Evolutionary conservation across 2,797 vertebrate species (phyloP).

Genomic region (Pseudomugil gertrudae): DNA sequence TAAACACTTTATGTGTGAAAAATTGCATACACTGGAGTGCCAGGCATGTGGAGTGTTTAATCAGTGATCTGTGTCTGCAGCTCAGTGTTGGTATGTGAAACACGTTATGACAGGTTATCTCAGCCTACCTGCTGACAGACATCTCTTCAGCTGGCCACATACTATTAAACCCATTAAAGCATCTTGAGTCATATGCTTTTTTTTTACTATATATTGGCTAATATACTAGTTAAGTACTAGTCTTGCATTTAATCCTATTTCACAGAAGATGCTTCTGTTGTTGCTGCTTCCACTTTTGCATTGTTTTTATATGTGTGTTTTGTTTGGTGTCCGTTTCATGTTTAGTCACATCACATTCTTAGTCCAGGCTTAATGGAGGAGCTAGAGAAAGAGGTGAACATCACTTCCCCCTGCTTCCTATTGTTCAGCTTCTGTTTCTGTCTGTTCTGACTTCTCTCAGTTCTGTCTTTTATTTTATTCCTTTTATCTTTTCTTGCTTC

Average conservation of each 20-base stretch:
- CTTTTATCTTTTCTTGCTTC: conserved; percentile 43
- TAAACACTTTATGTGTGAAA: conserved; percentile 27
- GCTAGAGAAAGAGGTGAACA: conserved; percentile 44
- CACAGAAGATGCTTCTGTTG: conserved; percentile 28
- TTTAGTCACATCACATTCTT: conserved; percentile 54
- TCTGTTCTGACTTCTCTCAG: conserved; percentile 69
- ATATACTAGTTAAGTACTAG: conserved; percentile 17
- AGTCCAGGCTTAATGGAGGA: conserved; percentile 41
- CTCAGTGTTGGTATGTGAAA: conserved; percentile 63
- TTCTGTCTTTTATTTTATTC: conserved; percentile 83
- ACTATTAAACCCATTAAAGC: conserved; percentile 17
- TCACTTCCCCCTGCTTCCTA: conserved; percentile 32
- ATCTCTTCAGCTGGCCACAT: conserved; percentile 58
- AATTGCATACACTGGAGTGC: conserved; percentile 3
- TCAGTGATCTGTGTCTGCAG: conserved; percentile 53
- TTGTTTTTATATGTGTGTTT: conserved; percentile 2
- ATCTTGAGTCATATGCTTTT: conserved; percentile 10
- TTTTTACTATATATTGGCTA: neutral
- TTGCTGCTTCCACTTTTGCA: conserved; percentile 19
- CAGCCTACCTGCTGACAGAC: conserved; percentile 61
- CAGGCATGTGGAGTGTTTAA: conserved; percentile 36
- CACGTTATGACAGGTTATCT: conserved; percentile 76
- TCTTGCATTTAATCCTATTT: conserved; percentile 21
- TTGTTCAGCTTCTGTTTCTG: conserved; percentile 57
- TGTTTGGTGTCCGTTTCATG: conserved; percentile 42